Conservation (phyloP, 1,140 invertebrate genomes). For the Drosophila rhopaloa region DNA sequence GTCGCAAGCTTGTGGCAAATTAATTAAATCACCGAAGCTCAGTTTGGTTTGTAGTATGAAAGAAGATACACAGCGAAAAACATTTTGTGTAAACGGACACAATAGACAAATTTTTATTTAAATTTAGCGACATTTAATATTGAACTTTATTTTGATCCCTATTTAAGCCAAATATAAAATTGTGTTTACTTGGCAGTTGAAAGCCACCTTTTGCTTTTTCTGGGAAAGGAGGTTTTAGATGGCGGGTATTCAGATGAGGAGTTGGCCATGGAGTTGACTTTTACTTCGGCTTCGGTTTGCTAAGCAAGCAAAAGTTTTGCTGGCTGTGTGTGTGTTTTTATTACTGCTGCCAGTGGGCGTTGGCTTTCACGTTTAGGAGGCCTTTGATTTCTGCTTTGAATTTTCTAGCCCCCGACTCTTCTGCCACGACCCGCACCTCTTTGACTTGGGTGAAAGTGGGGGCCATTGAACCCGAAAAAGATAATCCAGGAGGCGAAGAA, state of each 20-base stretch:
- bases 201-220: background rate
- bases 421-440: background rate
- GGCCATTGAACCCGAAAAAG: slow-evolving; percentile 51
- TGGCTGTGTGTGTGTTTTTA: slow-evolving; percentile 27
- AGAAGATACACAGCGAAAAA: slow-evolving; percentile 10
- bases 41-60: slow-evolving; percentile 4
- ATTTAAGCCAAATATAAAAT: no score
- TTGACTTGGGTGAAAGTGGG: slow-evolving; percentile 62
- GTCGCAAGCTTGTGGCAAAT: slow-evolving; percentile 67
- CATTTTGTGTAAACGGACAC: background rate
- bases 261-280: slow-evolving; percentile 70
- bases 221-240: slow-evolving; percentile 31
- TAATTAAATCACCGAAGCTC: slow-evolving; percentile 67
- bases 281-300: slow-evolving; percentile 62
- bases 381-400: slow-evolving; percentile 47
- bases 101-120: background rate
- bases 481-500: slow-evolving; percentile 39
- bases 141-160: no score
- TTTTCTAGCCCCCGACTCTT: slow-evolving; percentile 40
- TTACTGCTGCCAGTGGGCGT: slow-evolving; percentile 58
- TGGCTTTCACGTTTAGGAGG: slow-evolving; percentile 72
- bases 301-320: slow-evolving; percentile 58
- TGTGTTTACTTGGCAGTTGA: background rate
- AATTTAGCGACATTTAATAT: no score
- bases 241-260: slow-evolving; percentile 11